Percentiles rank a stretch among this genome's conserved stretches.
phyloP scores from a whole-genome alignment of 1,140 invertebrate genomes.

The Aphis gossypii region DNA sequence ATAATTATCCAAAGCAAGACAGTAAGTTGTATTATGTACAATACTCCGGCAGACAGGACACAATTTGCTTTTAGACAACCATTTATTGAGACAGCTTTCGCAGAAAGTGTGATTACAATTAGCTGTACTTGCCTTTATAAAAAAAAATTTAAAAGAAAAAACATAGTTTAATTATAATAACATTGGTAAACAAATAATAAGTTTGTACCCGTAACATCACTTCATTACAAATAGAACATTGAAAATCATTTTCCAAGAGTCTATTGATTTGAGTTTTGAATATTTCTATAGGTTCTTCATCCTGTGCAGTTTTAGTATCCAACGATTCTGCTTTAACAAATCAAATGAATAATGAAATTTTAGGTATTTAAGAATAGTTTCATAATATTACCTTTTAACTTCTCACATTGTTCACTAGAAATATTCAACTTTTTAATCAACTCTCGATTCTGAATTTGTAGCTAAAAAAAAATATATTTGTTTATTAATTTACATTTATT shows the following conservation, averaged over 20 bases:
- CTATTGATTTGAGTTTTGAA: neutral
- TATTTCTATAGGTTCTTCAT: neutral
- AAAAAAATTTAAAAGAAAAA: conserved; percentile 41
- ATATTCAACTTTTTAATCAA: neutral
- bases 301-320: neutral
- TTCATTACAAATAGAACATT: conserved; percentile 52
- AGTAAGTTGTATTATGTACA: conserved; percentile 65
- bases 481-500: neutral
- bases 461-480: neutral
- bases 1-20: conserved; percentile 59
- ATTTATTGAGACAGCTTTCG: conserved; percentile 74
- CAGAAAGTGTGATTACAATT: conserved; percentile 84
- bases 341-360: neutral
- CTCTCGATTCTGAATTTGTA: neutral
- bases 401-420: neutral
- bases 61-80: conserved; percentile 75
- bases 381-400: neutral
- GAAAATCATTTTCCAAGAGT: conserved; percentile 39
- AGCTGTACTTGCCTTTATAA: conserved; percentile 71
- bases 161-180: neutral
- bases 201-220: neutral
- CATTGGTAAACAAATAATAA: neutral
- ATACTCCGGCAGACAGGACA: conserved; percentile 76
- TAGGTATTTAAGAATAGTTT: neutral
- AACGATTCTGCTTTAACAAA: neutral